A percentile compares a stretch with the other conserved stretches of the same genome.
Conservation (phyloP, 2,888 invertebrate genomes). For the Tetragonisca angustula region DNA sequence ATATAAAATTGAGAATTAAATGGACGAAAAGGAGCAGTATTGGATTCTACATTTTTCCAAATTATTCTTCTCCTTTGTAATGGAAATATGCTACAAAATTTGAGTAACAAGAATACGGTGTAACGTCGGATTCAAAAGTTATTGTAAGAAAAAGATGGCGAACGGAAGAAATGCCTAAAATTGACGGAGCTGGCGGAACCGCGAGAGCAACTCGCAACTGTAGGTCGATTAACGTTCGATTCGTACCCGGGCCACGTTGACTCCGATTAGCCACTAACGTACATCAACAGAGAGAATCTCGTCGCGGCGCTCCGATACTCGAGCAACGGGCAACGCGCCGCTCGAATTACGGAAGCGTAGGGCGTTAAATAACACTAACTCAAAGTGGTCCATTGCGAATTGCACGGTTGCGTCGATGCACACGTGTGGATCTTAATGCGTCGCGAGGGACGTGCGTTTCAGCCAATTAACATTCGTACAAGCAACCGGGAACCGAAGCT, state of each 20-base stretch:
- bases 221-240: slow-evolving; percentile 15
- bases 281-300: slow-evolving; percentile 2
- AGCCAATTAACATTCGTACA: slow-evolving; percentile 54
- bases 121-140: too few relatives aligned
- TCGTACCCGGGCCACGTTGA: slow-evolving; percentile 5
- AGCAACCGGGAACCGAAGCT: slow-evolving; percentile 48
- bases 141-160: too few relatives aligned
- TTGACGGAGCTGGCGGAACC: not conserved
- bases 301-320: slow-evolving; percentile 4
- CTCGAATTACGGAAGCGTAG: slow-evolving; percentile 30
- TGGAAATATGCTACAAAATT: too few relatives aligned
- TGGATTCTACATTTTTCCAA: too few relatives aligned
- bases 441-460: slow-evolving; percentile 50
- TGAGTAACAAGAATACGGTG: too few relatives aligned
- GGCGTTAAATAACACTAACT: slow-evolving; percentile 50
- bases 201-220: too few relatives aligned
- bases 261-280: slow-evolving; percentile 14
- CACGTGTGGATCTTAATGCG: slow-evolving; percentile 51
- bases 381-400: slow-evolving; percentile 47
- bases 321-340: not conserved
- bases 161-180: not conserved
- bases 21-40: too few relatives aligned
- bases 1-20: too few relatives aligned
- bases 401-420: slow-evolving; percentile 36
- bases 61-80: too few relatives aligned